Conservation (phyloP, 2,888 invertebrate genomes). For the Xestia ashworthii region DNA sequence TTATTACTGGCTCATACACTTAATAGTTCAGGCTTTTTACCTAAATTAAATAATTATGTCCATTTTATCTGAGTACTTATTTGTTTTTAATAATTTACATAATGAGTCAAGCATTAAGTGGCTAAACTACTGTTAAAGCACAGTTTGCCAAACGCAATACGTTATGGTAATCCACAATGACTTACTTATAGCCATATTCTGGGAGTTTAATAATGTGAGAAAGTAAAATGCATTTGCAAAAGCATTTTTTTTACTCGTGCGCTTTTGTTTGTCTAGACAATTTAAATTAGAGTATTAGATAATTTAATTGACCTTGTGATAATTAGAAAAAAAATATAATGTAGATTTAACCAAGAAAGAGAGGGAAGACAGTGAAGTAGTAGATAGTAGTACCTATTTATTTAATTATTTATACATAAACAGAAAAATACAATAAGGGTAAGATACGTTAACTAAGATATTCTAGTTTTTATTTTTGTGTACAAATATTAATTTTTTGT, state of each 20-base stretch:
- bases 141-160: conserved; percentile 70
- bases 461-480: too few relatives aligned
- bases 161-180: conserved; percentile 73
- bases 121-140: conserved; percentile 63
- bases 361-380: too few relatives aligned
- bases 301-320: neutral
- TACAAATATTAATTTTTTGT: too few relatives aligned
- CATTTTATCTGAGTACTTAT: neutral
- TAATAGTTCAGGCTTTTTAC: neutral
- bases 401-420: neutral
- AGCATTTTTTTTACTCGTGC: neutral
- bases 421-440: neutral
- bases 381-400: too few relatives aligned
- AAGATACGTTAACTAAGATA: too few relatives aligned
- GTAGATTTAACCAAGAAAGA: neutral
- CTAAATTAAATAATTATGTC: neutral
- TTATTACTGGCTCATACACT: neutral
- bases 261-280: neutral
- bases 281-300: neutral
- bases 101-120: conserved; percentile 41
- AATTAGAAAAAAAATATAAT: neutral
- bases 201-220: conserved; percentile 23
- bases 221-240: neutral
- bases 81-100: conserved; percentile 51
- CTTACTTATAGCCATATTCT: conserved; percentile 71